Percentiles rank a stretch among this genome's conserved stretches.
Evolutionary conservation across 2,888 invertebrate genomes (phyloP).

Genomic region (Neoascia interrupta): DNA sequence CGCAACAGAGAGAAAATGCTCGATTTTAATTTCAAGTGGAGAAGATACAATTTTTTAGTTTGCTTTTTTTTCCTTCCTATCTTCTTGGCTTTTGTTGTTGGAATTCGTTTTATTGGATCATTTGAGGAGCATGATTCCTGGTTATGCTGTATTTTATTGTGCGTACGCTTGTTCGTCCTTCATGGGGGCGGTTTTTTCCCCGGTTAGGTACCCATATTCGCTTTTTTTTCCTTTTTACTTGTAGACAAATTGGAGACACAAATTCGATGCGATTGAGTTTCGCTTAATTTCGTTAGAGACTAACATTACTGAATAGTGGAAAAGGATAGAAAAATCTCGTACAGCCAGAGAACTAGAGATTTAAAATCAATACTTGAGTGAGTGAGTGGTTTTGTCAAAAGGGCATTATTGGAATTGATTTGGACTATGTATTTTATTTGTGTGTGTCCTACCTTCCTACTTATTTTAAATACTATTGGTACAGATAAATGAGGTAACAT

Average conservation of each 20-base stretch:
- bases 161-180: conserved; percentile 20
- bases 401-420: conserved; percentile 59
- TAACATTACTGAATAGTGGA: conserved; percentile 6
- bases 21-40: conserved; percentile 63
- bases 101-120: conserved; percentile 64
- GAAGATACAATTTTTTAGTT: conserved; percentile 34
- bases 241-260: conserved; percentile 69
- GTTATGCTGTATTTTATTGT: conserved; percentile 22
- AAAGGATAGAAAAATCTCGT: conserved; percentile 40
- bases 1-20: conserved; percentile 63
- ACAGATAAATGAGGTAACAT: too few relatives aligned
- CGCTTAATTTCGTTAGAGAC: conserved; percentile 51
- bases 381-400: conserved; percentile 6
- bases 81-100: conserved; percentile 40
- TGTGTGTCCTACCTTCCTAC: too few relatives aligned
- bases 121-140: conserved; percentile 57
- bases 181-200: too few relatives aligned
- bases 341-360: conserved; percentile 18
- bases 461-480: too few relatives aligned
- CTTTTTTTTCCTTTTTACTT: conserved; percentile 9
- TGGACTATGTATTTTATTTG: conserved; percentile 55
- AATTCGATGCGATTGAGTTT: conserved; percentile 64
- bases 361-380: conserved; percentile 52
- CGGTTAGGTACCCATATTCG: too few relatives aligned
- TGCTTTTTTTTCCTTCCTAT: not conserved